These are phyloP conservation scores for Antheraea assamensis DNA, from an alignment of 2,888 invertebrate genomes.

Conservation along the genomic window DNA sequence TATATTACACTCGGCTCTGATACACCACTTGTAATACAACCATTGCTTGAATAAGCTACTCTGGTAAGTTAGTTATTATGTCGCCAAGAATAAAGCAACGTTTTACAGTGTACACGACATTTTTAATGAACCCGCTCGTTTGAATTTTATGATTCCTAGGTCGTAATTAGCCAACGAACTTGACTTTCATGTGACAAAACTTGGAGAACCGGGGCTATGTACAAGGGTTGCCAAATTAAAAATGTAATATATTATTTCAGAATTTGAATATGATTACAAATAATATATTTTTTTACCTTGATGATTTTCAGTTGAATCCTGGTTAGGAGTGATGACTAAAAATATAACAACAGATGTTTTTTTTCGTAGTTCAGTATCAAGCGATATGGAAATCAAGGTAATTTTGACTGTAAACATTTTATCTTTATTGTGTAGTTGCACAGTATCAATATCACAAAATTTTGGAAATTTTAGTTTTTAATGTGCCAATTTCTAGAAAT, in stretches of 20 bases:
- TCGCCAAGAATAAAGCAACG: background rate
- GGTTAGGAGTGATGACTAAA: too few relatives aligned
- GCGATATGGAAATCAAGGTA: too few relatives aligned
- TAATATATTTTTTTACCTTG: background rate
- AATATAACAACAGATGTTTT: too few relatives aligned
- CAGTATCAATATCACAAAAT: too few relatives aligned
- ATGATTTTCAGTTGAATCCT: background rate
- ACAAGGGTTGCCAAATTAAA: background rate
- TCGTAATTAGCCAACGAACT: conserved; percentile 10
- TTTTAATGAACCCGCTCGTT: conserved; percentile 1
- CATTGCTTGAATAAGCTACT: background rate
- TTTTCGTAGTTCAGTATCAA: too few relatives aligned
- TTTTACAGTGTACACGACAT: background rate
- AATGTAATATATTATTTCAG: background rate
- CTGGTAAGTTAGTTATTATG: background rate
- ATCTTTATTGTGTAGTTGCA: too few relatives aligned
- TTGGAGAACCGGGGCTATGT: background rate
- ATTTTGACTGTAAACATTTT: too few relatives aligned
- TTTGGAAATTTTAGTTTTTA: too few relatives aligned
- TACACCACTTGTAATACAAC: too few relatives aligned
- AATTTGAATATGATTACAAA: background rate
- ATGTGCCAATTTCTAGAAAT: too few relatives aligned
- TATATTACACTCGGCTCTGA: too few relatives aligned
- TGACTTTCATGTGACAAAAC: conserved; percentile 7
- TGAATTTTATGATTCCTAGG: conserved; percentile 8